Percentiles rank a stretch among this genome's conserved stretches.
Conservation (phyloP, 2,888 invertebrate genomes). For the Malthinus seriepunctatus region DNA sequence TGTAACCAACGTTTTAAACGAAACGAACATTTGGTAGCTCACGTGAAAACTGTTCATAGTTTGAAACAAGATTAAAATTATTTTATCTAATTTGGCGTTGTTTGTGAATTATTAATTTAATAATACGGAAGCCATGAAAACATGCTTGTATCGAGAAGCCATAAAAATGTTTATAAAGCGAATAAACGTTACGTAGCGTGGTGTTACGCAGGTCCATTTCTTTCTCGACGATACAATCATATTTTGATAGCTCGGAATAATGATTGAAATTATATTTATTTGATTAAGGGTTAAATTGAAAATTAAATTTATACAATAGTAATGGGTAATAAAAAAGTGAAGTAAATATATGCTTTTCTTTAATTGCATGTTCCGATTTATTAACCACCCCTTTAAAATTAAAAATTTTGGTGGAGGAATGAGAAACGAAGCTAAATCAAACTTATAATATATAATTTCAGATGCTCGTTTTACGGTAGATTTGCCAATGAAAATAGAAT, state of each 20-base stretch:
- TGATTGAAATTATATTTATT: too few relatives aligned
- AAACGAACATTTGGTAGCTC: slow-evolving; percentile 14
- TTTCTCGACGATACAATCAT: background rate
- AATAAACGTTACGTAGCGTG: background rate
- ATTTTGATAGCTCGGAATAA: too few relatives aligned
- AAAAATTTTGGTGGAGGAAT: slow-evolving; percentile 12
- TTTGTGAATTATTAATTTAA: too few relatives aligned
- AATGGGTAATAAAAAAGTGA: too few relatives aligned
- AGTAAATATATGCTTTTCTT: too few relatives aligned
- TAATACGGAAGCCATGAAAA: background rate
- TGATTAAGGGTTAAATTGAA: too few relatives aligned
- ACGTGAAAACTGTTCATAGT: slow-evolving; percentile 6
- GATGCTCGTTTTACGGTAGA: slow-evolving; percentile 20
- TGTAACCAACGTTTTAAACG: slow-evolving; percentile 13
- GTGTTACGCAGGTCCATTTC: background rate
- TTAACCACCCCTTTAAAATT: too few relatives aligned
- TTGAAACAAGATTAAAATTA: background rate
- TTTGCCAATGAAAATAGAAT: slow-evolving; percentile 47
- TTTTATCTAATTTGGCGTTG: background rate
- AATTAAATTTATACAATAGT: too few relatives aligned
- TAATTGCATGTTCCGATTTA: too few relatives aligned
- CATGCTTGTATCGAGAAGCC: background rate
- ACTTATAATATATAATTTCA: slow-evolving; percentile 12
- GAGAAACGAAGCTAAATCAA: background rate
- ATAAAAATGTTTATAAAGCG: background rate